Evolutionary conservation across 1,140 invertebrate species (phyloP).

Genomic region (Sminthurides bifidus): DNA sequence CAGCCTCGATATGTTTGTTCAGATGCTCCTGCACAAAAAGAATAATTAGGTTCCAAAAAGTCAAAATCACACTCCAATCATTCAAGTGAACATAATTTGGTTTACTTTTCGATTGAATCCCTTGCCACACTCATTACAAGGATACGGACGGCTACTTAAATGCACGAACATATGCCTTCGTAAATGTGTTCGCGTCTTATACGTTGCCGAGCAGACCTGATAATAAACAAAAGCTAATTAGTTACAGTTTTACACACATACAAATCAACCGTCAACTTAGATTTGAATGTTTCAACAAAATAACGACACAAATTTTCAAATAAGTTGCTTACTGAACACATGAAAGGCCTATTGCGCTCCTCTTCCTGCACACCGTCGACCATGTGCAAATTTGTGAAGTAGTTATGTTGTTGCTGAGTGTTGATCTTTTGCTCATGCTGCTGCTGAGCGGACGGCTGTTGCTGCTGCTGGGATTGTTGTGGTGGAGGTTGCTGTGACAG

Average conservation of each 20-base stretch:
- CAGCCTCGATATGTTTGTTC: slow-evolving; percentile 25
- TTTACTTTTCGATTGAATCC: slow-evolving; percentile 14
- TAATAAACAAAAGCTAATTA: background rate
- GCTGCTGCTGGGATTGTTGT: background rate
- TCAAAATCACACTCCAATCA: no score
- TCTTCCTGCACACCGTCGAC: background rate
- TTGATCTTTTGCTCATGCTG: background rate
- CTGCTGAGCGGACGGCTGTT: background rate
- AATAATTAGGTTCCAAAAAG: background rate
- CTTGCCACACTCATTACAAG: slow-evolving; percentile 26
- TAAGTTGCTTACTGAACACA: background rate
- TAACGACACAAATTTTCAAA: background rate
- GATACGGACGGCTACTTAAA: slow-evolving; percentile 20
- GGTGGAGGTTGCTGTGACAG: no score
- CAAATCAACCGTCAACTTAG: background rate
- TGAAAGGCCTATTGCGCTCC: slow-evolving; percentile 1
- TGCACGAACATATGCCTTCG: slow-evolving; percentile 30
- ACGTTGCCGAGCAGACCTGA: slow-evolving; percentile 24
- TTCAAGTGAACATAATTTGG: background rate
- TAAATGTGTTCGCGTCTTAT: slow-evolving; percentile 30
- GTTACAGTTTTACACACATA: background rate
- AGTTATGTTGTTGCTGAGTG: background rate
- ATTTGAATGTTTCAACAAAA: background rate
- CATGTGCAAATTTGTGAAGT: background rate
- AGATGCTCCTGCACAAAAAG: slow-evolving; percentile 20